Evolutionary conservation across 2,888 invertebrate species (phyloP), one percentile per base, ranked within the genome.

Genomic region (Drosophila atripex): DNA sequence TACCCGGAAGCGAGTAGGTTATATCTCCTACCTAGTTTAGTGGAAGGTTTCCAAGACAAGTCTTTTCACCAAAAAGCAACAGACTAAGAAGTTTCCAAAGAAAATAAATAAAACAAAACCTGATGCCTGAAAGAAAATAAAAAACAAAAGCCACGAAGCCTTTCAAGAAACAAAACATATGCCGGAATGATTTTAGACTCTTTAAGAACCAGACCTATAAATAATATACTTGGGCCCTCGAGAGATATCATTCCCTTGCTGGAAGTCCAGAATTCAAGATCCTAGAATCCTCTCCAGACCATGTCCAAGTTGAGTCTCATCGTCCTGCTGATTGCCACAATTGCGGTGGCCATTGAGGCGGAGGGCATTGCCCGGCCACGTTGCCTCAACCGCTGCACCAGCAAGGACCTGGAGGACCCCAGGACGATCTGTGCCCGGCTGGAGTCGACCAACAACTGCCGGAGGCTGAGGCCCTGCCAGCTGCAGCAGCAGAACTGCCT

Each of bases 401-500:
- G 8, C 8, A 54, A 46, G 64, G 75, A 82, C n/a, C 7, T 61
- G 38, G 35, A 47, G 12, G 71, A 65, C 45, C 38, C 18, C 1
- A 41, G 25, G 9, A 6, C 76, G 4, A 60, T 77, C 1, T 89
- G 89, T 54, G 59, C 74, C 0, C 65, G 82, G 14, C 73, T 83
- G 28, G 35, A 47, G 1, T 51, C 39, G 0, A 71, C 60, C 14
- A 71, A 77, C 18, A 41, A 46, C 11, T 89, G 83, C 69, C 76
- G 76, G 50, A 76, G 71, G 41, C 49, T 77, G 30, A 63, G 57
- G 0, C 57, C 77, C 12, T 89, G 89, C 53, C 65, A 59, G 0
- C 21, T 88, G 18, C 75, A 74, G 4, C 82, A 89, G 39, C 56
- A 74, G 41, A 89, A 89, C 61, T 89, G 90, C 18, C 43, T 35